Evolutionary conservation across 2,113 vertebrate genomes (phyloP).

Genomic region (Zosterops japonicus): DNA sequence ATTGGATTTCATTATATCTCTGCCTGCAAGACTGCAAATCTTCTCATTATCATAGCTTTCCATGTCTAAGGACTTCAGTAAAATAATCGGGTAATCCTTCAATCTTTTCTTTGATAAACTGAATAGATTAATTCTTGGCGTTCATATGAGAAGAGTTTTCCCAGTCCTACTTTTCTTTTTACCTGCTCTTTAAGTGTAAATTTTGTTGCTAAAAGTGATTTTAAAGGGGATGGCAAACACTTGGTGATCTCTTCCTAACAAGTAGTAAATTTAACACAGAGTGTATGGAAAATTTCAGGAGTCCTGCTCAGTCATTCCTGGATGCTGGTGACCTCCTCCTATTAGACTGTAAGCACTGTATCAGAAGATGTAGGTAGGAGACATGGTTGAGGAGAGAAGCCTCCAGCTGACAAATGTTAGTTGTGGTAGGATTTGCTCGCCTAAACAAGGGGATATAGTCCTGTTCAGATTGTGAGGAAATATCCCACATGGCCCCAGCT

Average conservation of each 20-base stretch:
- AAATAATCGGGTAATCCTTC: conserved; percentile 30
- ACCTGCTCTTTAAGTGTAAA: not conserved
- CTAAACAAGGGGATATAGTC: not conserved
- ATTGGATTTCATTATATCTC: conserved; percentile 22
- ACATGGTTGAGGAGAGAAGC: accelerated
- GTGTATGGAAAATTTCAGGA: not conserved
- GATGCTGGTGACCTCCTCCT: not conserved
- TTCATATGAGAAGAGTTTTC: not conserved
- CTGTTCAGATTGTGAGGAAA: not conserved
- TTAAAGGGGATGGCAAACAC: not conserved
- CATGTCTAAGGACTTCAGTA: not conserved
- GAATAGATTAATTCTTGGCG: not conserved
- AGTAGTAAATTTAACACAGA: not conserved
- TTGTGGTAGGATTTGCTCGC: not conserved
- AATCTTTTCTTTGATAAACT: not conserved
- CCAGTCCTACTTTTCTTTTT: not conserved
- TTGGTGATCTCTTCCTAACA: not conserved
- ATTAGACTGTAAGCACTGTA: not conserved
- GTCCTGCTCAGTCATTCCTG: not conserved
- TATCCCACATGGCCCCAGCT: not conserved
- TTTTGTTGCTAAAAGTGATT: not conserved
- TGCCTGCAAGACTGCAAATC: conserved; percentile 11
- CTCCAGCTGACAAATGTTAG: not conserved
- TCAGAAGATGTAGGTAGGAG: not conserved
- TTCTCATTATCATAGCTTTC: conserved; percentile 33